A percentile compares a stretch with the other conserved stretches of the same genome.
Conservation (phyloP, 2,797 vertebrate genomes). For the Siniperca scherzeri region DNA sequence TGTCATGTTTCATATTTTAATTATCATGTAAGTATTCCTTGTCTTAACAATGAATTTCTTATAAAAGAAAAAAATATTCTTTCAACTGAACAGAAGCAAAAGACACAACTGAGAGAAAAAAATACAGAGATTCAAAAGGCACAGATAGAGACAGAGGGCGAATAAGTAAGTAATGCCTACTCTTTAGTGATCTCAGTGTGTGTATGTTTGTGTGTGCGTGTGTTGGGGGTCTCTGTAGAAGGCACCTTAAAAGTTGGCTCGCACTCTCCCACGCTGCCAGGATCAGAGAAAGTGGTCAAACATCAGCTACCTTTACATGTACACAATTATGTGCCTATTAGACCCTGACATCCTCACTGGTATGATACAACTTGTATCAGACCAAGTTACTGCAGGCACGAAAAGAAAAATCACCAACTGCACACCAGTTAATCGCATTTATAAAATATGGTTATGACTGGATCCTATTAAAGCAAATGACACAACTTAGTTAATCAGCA, state of each 20-base stretch:
- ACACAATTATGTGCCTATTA: constrained; percentile 30
- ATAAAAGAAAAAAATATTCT: constrained; percentile 3
- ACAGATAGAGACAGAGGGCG: constrained; percentile 11
- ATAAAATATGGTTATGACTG: background rate
- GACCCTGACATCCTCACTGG: background rate
- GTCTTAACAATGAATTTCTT: constrained; percentile 20
- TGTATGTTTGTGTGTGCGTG: constrained; percentile 7
- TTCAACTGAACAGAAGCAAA: constrained; percentile 18
- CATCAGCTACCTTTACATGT: constrained; percentile 33
- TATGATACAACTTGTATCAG: background rate
- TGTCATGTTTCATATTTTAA: constrained; percentile 53
- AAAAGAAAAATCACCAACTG: background rate
- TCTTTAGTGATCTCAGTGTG: constrained; percentile 37
- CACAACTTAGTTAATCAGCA: too few species aligned
- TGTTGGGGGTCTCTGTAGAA: constrained; percentile 22
- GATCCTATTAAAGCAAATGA: background rate
- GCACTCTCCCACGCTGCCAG: constrained; percentile 37
- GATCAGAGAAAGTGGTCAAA: constrained; percentile 51
- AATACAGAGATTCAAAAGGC: background rate
- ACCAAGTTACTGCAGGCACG: background rate
- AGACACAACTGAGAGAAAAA: background rate
- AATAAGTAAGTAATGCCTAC: constrained; percentile 21
- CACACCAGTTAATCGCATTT: background rate
- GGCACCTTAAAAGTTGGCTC: constrained; percentile 41
- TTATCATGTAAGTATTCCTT: constrained; percentile 19